Evolutionary conservation across 2,113 vertebrate genomes (phyloP).

Genomic region (Sinocyclocheilus rhinocerous): DNA sequence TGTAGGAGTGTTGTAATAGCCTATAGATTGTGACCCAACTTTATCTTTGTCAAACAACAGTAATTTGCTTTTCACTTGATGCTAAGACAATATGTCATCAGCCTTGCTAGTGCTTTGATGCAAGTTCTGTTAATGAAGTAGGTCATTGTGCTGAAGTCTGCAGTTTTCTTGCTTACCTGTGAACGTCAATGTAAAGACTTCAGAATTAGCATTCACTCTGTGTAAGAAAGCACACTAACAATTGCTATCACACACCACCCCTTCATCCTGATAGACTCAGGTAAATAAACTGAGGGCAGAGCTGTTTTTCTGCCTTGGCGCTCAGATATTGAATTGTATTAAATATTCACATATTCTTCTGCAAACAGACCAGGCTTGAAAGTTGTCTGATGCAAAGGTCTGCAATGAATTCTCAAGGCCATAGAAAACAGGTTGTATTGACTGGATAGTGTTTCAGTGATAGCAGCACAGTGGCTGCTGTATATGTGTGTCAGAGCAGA

Average conservation of each 20-base stretch:
- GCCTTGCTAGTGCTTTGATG: conserved; percentile 15
- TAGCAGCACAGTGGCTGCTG: background rate
- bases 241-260: background rate
- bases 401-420: background rate
- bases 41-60: background rate
- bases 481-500: background rate
- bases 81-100: conserved; percentile 4
- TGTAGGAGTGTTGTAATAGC: background rate
- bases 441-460: background rate
- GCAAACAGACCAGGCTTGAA: background rate
- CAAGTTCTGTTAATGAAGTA: conserved; percentile 25
- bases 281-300: background rate
- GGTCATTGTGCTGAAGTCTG: conserved; percentile 13
- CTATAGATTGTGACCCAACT: background rate
- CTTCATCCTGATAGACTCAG: background rate
- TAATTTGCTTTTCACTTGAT: background rate
- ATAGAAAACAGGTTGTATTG: background rate
- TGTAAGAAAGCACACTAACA: background rate
- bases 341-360: background rate
- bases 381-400: background rate
- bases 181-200: conserved; percentile 16
- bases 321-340: background rate
- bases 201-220: background rate
- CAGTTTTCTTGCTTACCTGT: conserved; percentile 29
- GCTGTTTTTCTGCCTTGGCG: background rate